A percentile compares a stretch with the other conserved stretches of the same genome.
Conservation (phyloP, 2,113 vertebrate species). For the Damaliscus lunatus region DNA sequence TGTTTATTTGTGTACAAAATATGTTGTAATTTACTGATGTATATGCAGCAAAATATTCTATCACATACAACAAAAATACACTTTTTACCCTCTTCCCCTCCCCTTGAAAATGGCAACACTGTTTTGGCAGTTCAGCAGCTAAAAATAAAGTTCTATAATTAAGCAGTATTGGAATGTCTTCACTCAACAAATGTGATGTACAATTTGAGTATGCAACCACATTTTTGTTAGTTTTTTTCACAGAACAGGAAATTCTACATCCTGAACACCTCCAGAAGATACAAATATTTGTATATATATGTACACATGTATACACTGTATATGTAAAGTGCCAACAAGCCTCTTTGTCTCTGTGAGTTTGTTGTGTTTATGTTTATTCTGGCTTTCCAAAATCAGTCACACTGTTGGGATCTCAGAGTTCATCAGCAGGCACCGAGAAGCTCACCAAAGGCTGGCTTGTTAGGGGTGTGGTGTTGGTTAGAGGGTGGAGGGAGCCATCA, state of each 20-base stretch:
- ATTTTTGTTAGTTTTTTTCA: slow-evolving; percentile 78
- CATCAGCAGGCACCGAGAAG: slow-evolving; percentile 80
- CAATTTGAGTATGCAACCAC: slow-evolving; percentile 78
- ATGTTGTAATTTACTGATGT: slow-evolving; percentile 77
- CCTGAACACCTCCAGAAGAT: slow-evolving; percentile 77
- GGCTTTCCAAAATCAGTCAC: background rate
- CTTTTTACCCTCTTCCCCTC: slow-evolving; percentile 65
- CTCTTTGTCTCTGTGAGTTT: slow-evolving; percentile 77
- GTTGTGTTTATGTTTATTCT: slow-evolving; percentile 11
- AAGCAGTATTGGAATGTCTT: slow-evolving; percentile 85
- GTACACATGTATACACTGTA: slow-evolving; percentile 79
- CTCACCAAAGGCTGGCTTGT: slow-evolving; percentile 79
- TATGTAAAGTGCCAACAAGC: slow-evolving; percentile 92
- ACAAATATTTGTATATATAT: slow-evolving; percentile 80
- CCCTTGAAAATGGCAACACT: slow-evolving; percentile 89
- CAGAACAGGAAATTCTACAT: slow-evolving; percentile 72
- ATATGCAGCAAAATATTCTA: slow-evolving; percentile 80
- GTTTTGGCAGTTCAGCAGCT: slow-evolving; percentile 93
- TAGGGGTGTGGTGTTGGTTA: slow-evolving; percentile 33
- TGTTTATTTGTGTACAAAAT: slow-evolving; percentile 86
- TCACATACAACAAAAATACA: slow-evolving; percentile 79
- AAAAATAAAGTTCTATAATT: slow-evolving; percentile 91
- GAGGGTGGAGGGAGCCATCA: slow-evolving; percentile 75
- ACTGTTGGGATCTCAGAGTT: slow-evolving; percentile 66
- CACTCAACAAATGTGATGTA: slow-evolving; percentile 85